Base-by-base conservation (phyloP, 2,888 invertebrate species). In the Melipona bicolor region DNA sequence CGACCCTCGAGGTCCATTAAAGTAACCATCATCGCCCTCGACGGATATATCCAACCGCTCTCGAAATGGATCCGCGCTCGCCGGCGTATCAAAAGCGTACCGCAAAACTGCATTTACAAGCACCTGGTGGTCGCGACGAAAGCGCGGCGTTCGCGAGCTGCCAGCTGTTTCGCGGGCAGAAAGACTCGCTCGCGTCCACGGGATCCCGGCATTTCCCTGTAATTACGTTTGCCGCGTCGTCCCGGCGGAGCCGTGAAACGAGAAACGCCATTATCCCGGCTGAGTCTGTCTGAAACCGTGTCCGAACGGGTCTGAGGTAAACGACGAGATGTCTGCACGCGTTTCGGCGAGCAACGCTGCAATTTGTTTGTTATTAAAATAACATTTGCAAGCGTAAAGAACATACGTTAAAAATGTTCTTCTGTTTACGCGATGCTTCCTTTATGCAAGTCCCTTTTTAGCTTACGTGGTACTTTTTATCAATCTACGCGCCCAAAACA, bases 201-300 rank as follows among this genome's bases (percentile, higher is more conserved):
- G 59, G 62, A 78, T 82, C 84, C 77, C 75, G 71, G 85, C 77
- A 81, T 84, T 86, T 77, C 87, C 85, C 85, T 90, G 87, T 92
- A 93, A 93, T 93, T 93, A 90, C 90, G 89, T 92, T 92, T 92
- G 90, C 52, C 19, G 17, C 91, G 90, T 92, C 90, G 90, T 91
- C 87, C 86, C 87, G 81, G 76, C 77, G 74, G 82, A 83, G 88
- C 87, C 88, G 90, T 87, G 87, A 75, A 79, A 79, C 70, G 74
- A 70, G 88, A 87, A 43, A 86, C 83, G 50, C 88, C 83, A 91
- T 91, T 91, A 91, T 91, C 91, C 87, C 56, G 78, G 85, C 70
- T 79, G 89, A 89, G 88, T 81, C 87, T 83, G 85, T 74, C 65
- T 52, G 80, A 79, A 75, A 77, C 62, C 49, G 59, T 27, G 79